phyloP scores from a whole-genome alignment of 2,888 invertebrate genomes.

The Slavum lentiscoides region DNA sequence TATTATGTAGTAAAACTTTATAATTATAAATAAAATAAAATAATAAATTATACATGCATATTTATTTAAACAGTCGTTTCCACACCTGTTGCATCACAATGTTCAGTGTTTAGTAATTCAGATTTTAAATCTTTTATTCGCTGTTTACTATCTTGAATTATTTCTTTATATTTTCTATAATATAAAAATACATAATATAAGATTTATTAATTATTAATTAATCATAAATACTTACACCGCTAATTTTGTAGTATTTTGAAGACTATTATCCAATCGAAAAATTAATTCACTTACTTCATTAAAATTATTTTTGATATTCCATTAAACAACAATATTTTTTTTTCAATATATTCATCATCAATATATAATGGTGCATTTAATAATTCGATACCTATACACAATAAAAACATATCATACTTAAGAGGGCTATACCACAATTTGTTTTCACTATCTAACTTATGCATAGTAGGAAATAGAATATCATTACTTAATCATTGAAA shows the following conservation, averaged over 20 bases:
- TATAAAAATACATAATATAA: not conserved
- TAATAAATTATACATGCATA: not conserved
- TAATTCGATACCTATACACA: conserved; percentile 9
- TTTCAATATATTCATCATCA: conserved; percentile 31
- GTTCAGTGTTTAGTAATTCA: conserved; percentile 29
- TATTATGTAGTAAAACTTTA: not conserved
- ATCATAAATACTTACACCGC: conserved; percentile 24
- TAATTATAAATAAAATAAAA: not conserved
- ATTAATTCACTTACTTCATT: conserved; percentile 40
- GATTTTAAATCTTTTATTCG: conserved; percentile 37
- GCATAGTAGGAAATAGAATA: too few species aligned
- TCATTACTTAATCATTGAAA: too few species aligned
- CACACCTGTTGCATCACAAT: conserved; percentile 33
- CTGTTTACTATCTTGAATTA: conserved; percentile 45
- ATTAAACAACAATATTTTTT: conserved; percentile 31
- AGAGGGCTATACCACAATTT: too few species aligned
- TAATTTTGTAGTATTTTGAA: conserved; percentile 19
- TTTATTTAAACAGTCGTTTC: not conserved
- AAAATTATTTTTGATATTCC: conserved; percentile 34
- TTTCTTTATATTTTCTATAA: conserved; percentile 49
- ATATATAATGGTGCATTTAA: conserved; percentile 32
- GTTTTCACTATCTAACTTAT: too few species aligned
- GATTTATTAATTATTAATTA: not conserved
- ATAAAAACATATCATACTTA: not conserved
- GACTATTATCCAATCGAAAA: conserved; percentile 6